Evolutionary conservation across 2,888 invertebrate genomes (phyloP), one percentile per base, ranked within the genome.

Genomic region (Holacanthella duospinosa): DNA sequence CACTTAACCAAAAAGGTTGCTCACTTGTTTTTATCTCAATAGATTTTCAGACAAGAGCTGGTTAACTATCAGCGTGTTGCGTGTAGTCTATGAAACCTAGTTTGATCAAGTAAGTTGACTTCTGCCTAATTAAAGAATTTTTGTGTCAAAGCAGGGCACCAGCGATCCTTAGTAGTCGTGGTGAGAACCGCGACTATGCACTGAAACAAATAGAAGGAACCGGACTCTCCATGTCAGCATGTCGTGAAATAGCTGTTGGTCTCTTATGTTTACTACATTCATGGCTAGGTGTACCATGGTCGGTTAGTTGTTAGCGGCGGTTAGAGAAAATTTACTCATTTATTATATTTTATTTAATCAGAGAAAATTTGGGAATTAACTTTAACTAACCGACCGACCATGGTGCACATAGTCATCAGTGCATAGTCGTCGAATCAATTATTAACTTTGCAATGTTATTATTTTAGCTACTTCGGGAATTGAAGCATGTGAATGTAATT

Each of bases 131-230:
- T n/a, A n/a, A n/a, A n/a, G n/a, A 36, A 36, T 36, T 12, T 36
- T 36, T 6, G 9, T 6, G 6, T 36, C 16, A 36, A 36, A 36
- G 36, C n/a, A 77, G 81, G 43, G 79, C 66, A 2, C 66, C 71
- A 4, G 60, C 60, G 55, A 61, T 64, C 1, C 67, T 64, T 12
- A 66, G 62, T 43, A 87, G 86, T 24, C 88, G 89, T 77, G 95
- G 95, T 77, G 89, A 91, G 76, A 87, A 86, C 24, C 87, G 89
- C 77, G 95, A 95, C 77, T 99, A 95, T 81, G 99, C 97, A 1
- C 80, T 99, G 61, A 99, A 99, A 78, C 94, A 97, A 80, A 99
- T 99, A 61, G 99, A 99, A 82, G 97, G 97, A 12, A 93, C 94
- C 44, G 97, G 97, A 0, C 83, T 99, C 27, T 97, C 97, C 0